These are phyloP conservation scores for Poecilia picta DNA, from an alignment of 2,797 vertebrate genomes.

Conservation along the genomic window DNA sequence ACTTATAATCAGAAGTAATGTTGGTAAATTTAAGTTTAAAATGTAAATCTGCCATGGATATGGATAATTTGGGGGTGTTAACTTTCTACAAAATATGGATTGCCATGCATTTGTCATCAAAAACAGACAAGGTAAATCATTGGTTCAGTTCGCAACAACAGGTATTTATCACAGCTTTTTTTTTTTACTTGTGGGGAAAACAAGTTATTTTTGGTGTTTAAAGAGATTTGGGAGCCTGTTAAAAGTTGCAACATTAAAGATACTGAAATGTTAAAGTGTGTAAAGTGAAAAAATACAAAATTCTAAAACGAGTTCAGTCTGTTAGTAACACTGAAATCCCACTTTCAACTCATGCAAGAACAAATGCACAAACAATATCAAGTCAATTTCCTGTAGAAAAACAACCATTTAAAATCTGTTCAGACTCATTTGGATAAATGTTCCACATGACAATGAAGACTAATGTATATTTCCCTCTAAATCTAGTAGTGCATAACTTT, in stretches of 20 bases:
- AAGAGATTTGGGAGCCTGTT: background rate
- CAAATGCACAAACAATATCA: slow-evolving; percentile 41
- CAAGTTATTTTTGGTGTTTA: background rate
- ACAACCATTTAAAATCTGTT: background rate
- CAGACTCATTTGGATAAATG: slow-evolving; percentile 6
- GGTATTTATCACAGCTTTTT: background rate
- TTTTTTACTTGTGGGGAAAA: background rate
- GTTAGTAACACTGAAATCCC: slow-evolving; percentile 42
- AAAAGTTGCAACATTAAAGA: background rate
- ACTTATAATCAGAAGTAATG: background rate
- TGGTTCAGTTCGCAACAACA: slow-evolving; percentile 20
- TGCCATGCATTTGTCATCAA: background rate
- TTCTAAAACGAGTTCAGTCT: slow-evolving; percentile 12
- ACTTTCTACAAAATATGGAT: background rate
- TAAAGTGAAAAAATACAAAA: slow-evolving; percentile 20
- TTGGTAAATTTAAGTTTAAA: background rate
- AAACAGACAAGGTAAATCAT: slow-evolving; percentile 4
- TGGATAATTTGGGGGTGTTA: background rate
- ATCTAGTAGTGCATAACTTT: background rate
- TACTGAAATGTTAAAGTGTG: background rate
- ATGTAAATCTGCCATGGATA: background rate
- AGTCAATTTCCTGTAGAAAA: background rate
- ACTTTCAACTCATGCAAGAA: slow-evolving; percentile 17
- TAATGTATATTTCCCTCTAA: background rate
- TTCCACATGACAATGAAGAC: background rate